Evolutionary conservation across 35 echinoderm and acorn worm species (phyloP), one percentile per base, ranked within the genome.

Genomic region (Ophiothrix spiculata): DNA sequence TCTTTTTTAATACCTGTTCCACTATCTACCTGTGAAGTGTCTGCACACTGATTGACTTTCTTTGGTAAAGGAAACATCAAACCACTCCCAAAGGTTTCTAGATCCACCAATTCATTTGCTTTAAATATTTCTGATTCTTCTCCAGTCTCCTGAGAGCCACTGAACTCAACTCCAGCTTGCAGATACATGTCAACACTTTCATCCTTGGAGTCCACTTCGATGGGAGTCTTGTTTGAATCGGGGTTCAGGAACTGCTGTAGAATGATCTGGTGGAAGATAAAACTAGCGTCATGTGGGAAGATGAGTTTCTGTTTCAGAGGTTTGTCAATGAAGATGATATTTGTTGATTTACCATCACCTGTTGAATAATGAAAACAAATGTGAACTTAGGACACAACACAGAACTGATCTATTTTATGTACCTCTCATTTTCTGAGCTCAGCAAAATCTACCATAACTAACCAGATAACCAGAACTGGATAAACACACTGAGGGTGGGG

Each of bases 251-350:
- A 31, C 36, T 31, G 36, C 33, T 56, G 41, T 25, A 90, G 40
- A 1, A 36, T 37, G 25, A 41, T 38, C 35, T 42, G 46, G 73
- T 90, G 88, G 37, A 76, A 90, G 17, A 83, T 29, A 14, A 13
- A 17, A 83, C 75, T 90, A 28, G 74, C 88, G 34, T 90, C 88
- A 36, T 84, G 74, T 4, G 88, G 88, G 38, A 42, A 90, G 69
- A 84, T 75, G 35, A 1, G 12, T 81, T 82, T 79, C 36, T 76
- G 60, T n/a, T 69, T 90, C 38, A 83, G 56, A 3, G 88, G 88
- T 35, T 90, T 74, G 34, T 83, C 29, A 49, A 90, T 77, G 34
- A 38, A 77, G 37, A 77, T 80, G 0, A 76, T 84, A 33, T 84
- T 84, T 25, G 54, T 6, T 28, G 80, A 29, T 45, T 25, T 12